These are phyloP conservation scores for Hyperoplus lanceolatus DNA, from an alignment of 2,797 vertebrate genomes.

Conservation along the genomic window DNA sequence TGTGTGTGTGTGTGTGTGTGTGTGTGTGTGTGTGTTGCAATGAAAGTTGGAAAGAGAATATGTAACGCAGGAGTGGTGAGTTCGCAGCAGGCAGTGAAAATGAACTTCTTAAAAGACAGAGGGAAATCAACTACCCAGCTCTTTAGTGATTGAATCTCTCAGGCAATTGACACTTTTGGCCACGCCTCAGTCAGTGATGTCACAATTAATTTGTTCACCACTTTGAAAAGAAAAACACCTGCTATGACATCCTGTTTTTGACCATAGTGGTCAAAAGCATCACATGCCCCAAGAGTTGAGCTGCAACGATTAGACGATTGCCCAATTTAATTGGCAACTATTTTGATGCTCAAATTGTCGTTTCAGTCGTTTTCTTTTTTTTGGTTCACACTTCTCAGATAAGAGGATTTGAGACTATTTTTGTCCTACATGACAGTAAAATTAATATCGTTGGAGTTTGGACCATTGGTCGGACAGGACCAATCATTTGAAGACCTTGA, in stretches of 20 bases:
- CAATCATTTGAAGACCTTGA: neutral
- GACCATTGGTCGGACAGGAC: neutral
- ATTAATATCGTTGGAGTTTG: neutral
- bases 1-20: neutral
- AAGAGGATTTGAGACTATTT: neutral
- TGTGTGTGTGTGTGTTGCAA: slow-evolving; percentile 2
- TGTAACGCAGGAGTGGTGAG: neutral
- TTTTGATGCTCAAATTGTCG: neutral
- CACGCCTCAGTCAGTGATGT: neutral
- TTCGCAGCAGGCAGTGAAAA: neutral
- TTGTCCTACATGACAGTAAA: neutral
- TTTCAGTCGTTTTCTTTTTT: neutral
- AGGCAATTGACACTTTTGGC: neutral
- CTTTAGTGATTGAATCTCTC: neutral
- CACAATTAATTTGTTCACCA: neutral
- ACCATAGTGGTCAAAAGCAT: neutral
- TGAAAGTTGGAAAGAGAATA: slow-evolving; percentile 12
- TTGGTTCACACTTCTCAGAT: neutral
- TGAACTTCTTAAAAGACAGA: slow-evolving; percentile 1
- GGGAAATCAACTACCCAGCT: neutral
- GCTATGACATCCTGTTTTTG: neutral
- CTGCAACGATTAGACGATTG: neutral
- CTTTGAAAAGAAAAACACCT: neutral
- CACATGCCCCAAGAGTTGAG: neutral
- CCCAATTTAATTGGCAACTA: neutral